Conservation (phyloP, 2,797 vertebrate species). For the Gymnothorax reevesii region DNA sequence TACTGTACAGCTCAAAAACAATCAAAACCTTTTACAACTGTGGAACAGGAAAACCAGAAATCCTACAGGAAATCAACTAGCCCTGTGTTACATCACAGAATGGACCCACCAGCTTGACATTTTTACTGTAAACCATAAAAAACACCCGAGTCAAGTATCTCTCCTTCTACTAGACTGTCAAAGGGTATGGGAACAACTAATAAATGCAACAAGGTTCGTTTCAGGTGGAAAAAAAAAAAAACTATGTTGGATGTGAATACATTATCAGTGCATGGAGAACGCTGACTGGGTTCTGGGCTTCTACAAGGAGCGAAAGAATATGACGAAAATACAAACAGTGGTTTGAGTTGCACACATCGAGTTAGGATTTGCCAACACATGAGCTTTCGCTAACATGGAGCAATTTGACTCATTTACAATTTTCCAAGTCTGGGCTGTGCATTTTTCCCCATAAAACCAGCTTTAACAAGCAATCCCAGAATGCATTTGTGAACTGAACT, state of each 20-base stretch:
- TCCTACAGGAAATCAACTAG: background rate
- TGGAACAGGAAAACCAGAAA: background rate
- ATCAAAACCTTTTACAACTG: background rate
- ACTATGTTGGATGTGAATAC: background rate
- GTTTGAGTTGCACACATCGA: background rate
- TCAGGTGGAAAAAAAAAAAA: background rate
- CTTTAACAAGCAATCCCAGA: background rate
- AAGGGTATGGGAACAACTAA: background rate
- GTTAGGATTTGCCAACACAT: background rate
- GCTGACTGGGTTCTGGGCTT: background rate
- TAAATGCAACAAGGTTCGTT: background rate
- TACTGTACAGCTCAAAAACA: conserved; percentile 5
- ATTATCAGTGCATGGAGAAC: background rate
- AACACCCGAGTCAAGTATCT: background rate
- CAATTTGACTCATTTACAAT: background rate
- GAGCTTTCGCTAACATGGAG: too few relatives aligned
- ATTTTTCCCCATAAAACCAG: background rate
- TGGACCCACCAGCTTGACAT: background rate
- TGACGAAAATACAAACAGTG: background rate
- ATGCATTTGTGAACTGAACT: background rate
- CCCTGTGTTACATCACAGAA: background rate
- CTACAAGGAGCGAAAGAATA: background rate
- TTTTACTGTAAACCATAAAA: conserved; percentile 2
- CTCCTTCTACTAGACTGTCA: background rate
- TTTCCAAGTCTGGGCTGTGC: background rate